These are phyloP conservation scores for Hirtodrosophila alboralis DNA, from an alignment of 2,888 invertebrate genomes.

Conservation along the genomic window DNA sequence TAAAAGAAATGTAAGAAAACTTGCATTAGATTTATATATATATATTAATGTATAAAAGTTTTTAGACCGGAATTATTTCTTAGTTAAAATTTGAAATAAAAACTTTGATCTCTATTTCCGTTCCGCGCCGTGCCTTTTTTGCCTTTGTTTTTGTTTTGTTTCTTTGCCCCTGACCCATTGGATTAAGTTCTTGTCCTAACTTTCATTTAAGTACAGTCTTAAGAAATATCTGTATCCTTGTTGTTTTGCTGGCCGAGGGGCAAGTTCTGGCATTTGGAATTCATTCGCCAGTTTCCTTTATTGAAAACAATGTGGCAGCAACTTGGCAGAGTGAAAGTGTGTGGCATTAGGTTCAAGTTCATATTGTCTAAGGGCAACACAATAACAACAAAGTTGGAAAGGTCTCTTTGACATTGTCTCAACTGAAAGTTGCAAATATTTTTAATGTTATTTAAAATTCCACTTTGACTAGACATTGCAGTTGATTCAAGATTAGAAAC, in stretches of 20 bases:
- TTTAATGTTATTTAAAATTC: too few relatives aligned
- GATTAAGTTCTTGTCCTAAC: conserved; percentile 64
- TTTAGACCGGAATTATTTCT: conserved; percentile 55
- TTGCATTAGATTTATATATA: conserved; percentile 50
- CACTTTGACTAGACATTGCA: too few relatives aligned
- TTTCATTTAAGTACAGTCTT: conserved; percentile 53
- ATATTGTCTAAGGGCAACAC: conserved; percentile 28
- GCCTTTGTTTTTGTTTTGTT: conserved; percentile 46
- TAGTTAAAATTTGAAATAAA: conserved; percentile 69
- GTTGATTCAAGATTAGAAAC: too few relatives aligned
- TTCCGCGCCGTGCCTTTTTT: conserved; percentile 1
- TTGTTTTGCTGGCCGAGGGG: too few relatives aligned
- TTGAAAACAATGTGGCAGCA: conserved; percentile 65
- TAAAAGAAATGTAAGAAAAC: conserved; percentile 31
- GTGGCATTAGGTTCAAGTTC: conserved; percentile 34
- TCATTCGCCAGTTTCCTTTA: conserved; percentile 29
- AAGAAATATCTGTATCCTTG: conserved; percentile 8
- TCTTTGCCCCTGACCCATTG: too few relatives aligned
- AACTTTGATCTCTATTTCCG: conserved; percentile 26
- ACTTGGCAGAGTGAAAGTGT: conserved; percentile 54
- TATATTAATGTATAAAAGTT: conserved; percentile 58
- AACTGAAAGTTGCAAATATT: conserved; percentile 15
- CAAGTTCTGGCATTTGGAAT: neutral
- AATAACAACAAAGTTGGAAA: conserved; percentile 15
- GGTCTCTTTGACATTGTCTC: conserved; percentile 12